Evolutionary conservation across 2,888 invertebrate genomes (phyloP).

Genomic region (Leptopilina syphax): DNA sequence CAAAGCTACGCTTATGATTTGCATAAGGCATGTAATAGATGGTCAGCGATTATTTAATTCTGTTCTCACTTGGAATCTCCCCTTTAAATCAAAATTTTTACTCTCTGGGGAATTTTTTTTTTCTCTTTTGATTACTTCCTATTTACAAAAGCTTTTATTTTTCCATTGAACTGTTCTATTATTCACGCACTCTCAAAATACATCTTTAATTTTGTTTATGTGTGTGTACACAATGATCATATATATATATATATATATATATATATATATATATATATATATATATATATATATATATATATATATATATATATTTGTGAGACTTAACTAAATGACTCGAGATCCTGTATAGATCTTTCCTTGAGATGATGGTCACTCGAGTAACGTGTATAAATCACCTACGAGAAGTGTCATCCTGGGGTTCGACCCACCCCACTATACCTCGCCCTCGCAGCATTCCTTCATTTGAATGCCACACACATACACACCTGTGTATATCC

Average conservation of each 20-base stretch:
- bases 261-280: too few relatives aligned
- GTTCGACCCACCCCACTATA: constrained; percentile 58
- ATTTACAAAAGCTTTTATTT: constrained; percentile 16
- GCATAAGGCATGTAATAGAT: constrained; percentile 32
- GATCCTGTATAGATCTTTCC: constrained; percentile 72
- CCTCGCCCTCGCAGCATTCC: constrained; percentile 69
- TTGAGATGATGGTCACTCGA: constrained; percentile 72
- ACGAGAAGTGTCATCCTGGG: constrained; percentile 72
- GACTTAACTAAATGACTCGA: constrained; percentile 67
- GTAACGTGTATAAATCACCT: constrained; percentile 72
- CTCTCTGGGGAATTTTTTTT: background rate
- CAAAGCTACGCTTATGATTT: constrained; percentile 18
- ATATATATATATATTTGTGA: too few relatives aligned
- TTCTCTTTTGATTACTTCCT: constrained; percentile 23
- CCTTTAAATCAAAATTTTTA: constrained; percentile 26
- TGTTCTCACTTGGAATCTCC: constrained; percentile 34
- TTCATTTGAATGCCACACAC: constrained; percentile 70
- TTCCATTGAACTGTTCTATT: background rate
- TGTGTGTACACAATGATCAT: background rate
- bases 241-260: too few relatives aligned
- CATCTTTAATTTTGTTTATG: too few relatives aligned
- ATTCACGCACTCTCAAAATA: too few relatives aligned
- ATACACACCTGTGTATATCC: background rate
- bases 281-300: too few relatives aligned
- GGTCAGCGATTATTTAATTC: constrained; percentile 23